Evolutionary conservation across 2,888 invertebrate genomes (phyloP).

Genomic region (Dione vanillae): DNA sequence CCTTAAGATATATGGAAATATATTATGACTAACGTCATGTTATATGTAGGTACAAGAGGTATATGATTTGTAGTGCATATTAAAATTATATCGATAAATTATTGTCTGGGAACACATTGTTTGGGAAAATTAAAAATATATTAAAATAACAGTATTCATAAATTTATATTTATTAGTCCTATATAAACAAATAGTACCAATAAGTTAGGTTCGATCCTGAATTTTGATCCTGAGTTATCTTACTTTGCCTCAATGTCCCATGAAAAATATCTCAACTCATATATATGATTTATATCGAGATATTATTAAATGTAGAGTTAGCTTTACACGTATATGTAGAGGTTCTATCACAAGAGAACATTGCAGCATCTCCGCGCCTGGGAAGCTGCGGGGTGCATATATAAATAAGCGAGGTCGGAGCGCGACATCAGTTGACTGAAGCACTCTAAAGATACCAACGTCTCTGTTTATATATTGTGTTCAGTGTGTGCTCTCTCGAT

Average conservation of each 20-base stretch:
- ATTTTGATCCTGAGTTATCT: no score
- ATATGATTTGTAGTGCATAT: neutral
- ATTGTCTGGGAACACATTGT: neutral
- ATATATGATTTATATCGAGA: neutral
- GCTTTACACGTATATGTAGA: constrained; percentile 54
- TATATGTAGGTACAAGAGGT: constrained; percentile 4
- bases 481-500: constrained; percentile 38
- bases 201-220: no score
- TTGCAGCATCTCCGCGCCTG: constrained; percentile 69
- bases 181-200: no score
- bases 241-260: no score
- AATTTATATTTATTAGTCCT: no score
- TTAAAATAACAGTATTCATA: no score
- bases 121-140: no score
- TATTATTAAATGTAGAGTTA: constrained; percentile 40
- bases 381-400: constrained; percentile 69
- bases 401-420: constrained; percentile 68
- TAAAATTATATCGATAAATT: neutral
- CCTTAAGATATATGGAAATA: constrained; percentile 27
- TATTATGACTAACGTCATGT: constrained; percentile 37
- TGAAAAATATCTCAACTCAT: no score
- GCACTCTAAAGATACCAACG: constrained; percentile 63
- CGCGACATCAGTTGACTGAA: constrained; percentile 70
- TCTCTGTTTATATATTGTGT: constrained; percentile 45
- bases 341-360: constrained; percentile 65